Percentiles rank a stretch among this genome's conserved stretches.
These are phyloP conservation scores for Alligator sinensis DNA, from an alignment of 2,113 vertebrate species.

Conservation along the genomic window DNA sequence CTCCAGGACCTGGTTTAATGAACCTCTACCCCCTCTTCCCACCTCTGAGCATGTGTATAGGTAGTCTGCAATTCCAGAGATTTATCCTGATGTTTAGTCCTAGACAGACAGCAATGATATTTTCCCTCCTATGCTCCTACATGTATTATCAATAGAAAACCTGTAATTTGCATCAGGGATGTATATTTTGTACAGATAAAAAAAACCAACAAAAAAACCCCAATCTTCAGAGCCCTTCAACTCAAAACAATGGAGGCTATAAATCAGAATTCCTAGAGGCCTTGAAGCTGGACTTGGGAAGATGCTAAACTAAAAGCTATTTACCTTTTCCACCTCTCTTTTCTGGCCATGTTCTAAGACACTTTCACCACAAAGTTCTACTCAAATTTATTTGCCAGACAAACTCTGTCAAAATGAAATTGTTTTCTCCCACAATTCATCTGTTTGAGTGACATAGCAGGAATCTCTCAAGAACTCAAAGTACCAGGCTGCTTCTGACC, in stretches of 20 bases:
- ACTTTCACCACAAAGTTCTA: not conserved
- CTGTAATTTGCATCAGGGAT: not conserved
- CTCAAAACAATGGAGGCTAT: not conserved
- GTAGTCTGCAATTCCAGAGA: not conserved
- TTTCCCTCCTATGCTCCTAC: not conserved
- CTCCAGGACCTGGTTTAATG: too few species aligned
- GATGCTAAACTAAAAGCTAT: not conserved
- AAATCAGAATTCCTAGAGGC: not conserved
- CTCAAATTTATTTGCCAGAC: not conserved
- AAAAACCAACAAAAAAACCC: too few species aligned
- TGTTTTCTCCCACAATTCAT: not conserved
- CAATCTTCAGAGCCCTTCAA: not conserved
- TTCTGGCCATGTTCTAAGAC: not conserved
- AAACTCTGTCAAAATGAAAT: not conserved
- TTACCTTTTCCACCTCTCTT: fast-evolving
- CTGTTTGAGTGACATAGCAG: not conserved
- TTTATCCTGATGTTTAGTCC: not conserved
- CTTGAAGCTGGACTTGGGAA: not conserved
- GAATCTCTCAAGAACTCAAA: not conserved
- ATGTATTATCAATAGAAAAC: not conserved
- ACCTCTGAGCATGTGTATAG: too few species aligned
- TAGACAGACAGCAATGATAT: not conserved
- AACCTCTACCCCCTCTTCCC: too few species aligned
- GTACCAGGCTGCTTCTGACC: not conserved
- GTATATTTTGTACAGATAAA: not conserved